Base-by-base conservation (phyloP, 2,797 vertebrate species). In the Betta splendens region DNA sequence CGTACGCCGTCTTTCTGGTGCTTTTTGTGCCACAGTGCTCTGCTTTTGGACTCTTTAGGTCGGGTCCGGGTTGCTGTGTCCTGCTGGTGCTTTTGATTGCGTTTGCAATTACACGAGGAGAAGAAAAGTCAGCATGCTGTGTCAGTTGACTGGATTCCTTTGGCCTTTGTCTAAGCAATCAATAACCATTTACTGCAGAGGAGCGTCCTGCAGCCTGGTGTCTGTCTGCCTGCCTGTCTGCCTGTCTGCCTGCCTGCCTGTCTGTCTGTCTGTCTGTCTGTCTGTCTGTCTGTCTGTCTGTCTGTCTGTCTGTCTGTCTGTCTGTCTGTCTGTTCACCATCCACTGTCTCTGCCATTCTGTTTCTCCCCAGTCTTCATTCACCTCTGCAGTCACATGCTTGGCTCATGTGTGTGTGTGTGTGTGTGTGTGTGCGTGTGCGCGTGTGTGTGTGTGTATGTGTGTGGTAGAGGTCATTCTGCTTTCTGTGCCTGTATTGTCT, bases 131-230 rank as follows among this genome's bases (percentile, higher is more conserved):
- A 61, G 71, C 69, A 66, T 80, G 72, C 55, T 42, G 43, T 65
- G 68, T 72, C 52, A 35, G 64, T 68, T 46, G 15, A 4, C 44
- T 44, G 67, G 75, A 82, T 76, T 81, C 73, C 69, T 76, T 57
- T 6, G 51, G 72, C 63, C 76, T 29, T 67, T 22, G 54, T 75
- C 83, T 69, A 69, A n/a, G 5, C 72, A 75, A 90, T 90, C 87
- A 84, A 90, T 89, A 89, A 81, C 57, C 77, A 77, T 72, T 89
- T 79, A 84, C 85, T 89, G 86, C 75, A 78, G 80, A 84, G 74
- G 37, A 78, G 73, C 77, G 71, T 51, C 70, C 62, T 78, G 80
- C 75, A 70, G 72, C 33, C 78, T 60, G 54, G 56, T 58, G 40
- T 69, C 79, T 65, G 72, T 75, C 75, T 25, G 57, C 73, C 64